Evolutionary conservation across 2,113 vertebrate genomes (phyloP), one percentile per base, ranked within the genome.

Genomic region (Lampris megalopsis): DNA sequence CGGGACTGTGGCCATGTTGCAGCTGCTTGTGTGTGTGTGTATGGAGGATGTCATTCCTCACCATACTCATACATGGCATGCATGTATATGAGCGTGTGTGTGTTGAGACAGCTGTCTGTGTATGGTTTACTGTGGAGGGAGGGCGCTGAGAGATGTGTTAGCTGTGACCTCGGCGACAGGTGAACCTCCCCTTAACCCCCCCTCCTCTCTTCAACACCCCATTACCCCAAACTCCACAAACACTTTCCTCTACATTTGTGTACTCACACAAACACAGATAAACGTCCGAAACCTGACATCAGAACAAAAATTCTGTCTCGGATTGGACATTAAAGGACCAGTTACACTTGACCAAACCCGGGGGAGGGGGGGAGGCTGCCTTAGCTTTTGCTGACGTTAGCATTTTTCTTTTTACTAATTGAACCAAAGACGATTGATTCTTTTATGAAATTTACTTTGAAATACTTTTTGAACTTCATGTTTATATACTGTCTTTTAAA

Each of bases 61-160:
- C 87, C 88, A 86, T 88, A 80, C 85, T 92, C 93, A 93, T 90
- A 86, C 87, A 91, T 89, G 79, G 82, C 86, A 75, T 86, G 77
- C 80, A 87, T 82, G 75, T 84, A 86, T 89, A 83, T 80, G 77
- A 83, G 84, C 89, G 64, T 60, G 80, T 83, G 80, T 80, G 82
- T 92, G 88, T 91, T 92, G 89, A 86, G 93, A 94, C 94, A 94
- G 94, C 93, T 95, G 94, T 83, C 88, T 77, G 82, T 71, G 82
- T 61, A 85, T 74, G 75, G 87, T 73, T 86, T 41, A 76, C 71
- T 71, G 75, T 73, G 88, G 87, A 92, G 92, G 86, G 80, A 76
- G 90, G 81, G 90, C 36, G 92, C 83, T 89, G 92, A 94, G 88
- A 92, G 91, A 93, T 48, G 72, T 53, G 75, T 80, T 89, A 78